Evolutionary conservation across 2,113 vertebrate species (phyloP), one percentile per base, ranked within the genome.

Genomic region (Anolis sagrei): DNA sequence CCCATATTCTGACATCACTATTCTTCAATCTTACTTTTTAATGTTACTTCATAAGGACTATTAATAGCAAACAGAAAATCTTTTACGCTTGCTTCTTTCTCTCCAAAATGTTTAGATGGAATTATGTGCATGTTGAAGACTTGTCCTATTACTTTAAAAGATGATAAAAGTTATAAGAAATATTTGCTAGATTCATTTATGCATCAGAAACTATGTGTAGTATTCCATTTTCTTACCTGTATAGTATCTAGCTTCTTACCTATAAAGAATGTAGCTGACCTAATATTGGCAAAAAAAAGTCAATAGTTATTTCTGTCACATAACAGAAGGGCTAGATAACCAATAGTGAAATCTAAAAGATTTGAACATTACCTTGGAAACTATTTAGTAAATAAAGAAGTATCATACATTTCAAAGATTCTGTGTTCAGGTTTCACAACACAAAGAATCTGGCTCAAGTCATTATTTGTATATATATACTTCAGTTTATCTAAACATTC

Each of bases 321-420:
- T 51, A 85, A 32, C 69, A 49, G 83, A 70, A 79, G 10, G 5
- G 1, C 70, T 1, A 0, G 0, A 0, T 0, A 1, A 34, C 16
- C 29, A 64, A 16, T 49, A 85, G 2, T 0, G 48, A 76, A 81
- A 44, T 23, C 7, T 49, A 5, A 13, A 49, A 16, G 23, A 27
- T 29, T 89, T 44, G 3, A 64, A 14, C 83, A 27, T 13, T 61
- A 4, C 29, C 58, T 68, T 44, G 39, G 39, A 44, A 44, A 61
- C 3, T 81, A 29, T 49, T 32, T 0, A 2, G 19, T 81, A 81
- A 7, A 5, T 58, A 39, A 29, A 27, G 25, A 77, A 19, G 7
- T 87, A 23, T 69, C 88, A 44, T 79, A 68, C n/a, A 88, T 10
- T 84, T 54, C 48, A 13, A 64, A 81, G 5, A 51, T 49, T 44